Conservation (phyloP, 64 coral and sea anemone species). For the Trachythela sp. region DNA sequence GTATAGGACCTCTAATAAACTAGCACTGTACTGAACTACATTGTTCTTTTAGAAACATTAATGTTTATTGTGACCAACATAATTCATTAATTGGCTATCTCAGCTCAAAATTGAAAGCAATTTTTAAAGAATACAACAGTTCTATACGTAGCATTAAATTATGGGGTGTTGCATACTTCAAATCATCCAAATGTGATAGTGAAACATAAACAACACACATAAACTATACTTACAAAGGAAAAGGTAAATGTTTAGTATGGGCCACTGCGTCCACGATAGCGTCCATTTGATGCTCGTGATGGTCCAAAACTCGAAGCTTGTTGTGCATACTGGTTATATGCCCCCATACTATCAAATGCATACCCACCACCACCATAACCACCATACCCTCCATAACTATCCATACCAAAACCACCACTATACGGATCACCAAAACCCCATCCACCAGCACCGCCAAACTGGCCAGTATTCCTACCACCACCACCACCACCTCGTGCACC, state of each 20-base stretch:
- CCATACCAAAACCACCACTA: constrained; percentile 6
- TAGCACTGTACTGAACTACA: too few species aligned
- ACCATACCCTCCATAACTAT: constrained; percentile 4
- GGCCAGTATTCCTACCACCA: neutral
- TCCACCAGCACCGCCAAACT: constrained; percentile 18
- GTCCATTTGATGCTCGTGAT: neutral
- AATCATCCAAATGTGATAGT: too few species aligned
- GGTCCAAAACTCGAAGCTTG: constrained; percentile 55
- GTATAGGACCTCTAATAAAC: too few species aligned
- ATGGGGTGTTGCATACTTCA: too few species aligned
- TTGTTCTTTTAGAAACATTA: too few species aligned
- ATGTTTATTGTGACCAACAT: too few species aligned
- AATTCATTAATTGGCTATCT: too few species aligned
- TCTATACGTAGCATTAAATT: too few species aligned
- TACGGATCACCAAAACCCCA: constrained; percentile 24
- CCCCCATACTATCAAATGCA: constrained; percentile 28
- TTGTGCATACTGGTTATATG: constrained; percentile 51
- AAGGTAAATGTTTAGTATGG: constrained; percentile 65
- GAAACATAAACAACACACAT: too few species aligned
- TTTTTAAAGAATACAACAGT: too few species aligned
- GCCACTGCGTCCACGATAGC: constrained; percentile 42
- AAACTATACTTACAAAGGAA: neutral
- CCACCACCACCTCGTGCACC: neutral
- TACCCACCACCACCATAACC: constrained; percentile 33
- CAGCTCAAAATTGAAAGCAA: too few species aligned